Evolutionary conservation across 2,797 vertebrate genomes (phyloP).

Genomic region (Sibirionetta formosa): DNA sequence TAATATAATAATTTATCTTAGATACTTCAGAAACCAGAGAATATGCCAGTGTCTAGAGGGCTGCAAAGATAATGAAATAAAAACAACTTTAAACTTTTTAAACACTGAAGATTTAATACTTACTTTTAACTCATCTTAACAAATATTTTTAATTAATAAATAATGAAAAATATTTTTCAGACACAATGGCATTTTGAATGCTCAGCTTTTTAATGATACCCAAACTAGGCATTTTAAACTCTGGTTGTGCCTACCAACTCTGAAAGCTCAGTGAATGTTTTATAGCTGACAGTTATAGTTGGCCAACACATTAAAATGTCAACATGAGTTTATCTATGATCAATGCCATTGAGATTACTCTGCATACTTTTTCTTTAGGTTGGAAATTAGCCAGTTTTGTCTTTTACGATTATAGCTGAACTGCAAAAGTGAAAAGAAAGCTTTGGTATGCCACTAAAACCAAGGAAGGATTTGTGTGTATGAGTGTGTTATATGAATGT

Average conservation of each 20-base stretch:
- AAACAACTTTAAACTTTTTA: accelerated
- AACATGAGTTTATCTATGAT: background rate
- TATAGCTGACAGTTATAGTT: background rate
- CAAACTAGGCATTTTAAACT: background rate
- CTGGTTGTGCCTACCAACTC: background rate
- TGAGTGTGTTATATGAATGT: background rate
- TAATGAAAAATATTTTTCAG: background rate
- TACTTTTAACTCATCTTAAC: background rate
- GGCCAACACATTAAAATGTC: background rate
- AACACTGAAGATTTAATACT: background rate
- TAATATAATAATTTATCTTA: background rate
- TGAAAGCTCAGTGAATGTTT: background rate
- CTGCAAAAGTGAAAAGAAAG: background rate
- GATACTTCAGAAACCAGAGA: background rate
- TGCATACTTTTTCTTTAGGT: background rate
- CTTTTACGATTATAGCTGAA: background rate
- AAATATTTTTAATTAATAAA: background rate
- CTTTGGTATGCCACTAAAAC: background rate
- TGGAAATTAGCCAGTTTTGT: background rate
- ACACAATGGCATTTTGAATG: background rate
- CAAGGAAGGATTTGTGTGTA: accelerated
- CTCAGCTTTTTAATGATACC: background rate
- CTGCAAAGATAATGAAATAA: background rate
- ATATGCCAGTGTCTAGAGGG: background rate
- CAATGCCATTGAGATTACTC: background rate